Base-by-base conservation (phyloP, 2,888 invertebrate genomes). In the Sesia apiformis region DNA sequence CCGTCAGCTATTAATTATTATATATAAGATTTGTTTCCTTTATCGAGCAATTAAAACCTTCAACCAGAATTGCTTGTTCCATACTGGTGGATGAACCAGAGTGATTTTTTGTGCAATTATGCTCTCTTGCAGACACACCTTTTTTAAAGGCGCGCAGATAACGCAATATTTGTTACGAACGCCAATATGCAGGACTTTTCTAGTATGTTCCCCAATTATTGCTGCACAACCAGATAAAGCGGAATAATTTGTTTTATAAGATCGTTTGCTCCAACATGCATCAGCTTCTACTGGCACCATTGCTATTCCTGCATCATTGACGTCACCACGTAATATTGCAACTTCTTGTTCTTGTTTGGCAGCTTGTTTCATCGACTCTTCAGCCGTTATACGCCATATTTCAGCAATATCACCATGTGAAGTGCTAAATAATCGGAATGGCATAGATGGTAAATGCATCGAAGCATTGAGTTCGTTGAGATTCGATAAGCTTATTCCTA, bases 141-240 rank as follows among this genome's bases (percentile, higher is more conserved):
- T 58, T 59, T 23, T 38, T 40, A 39, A 3, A 38, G 23, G 56
- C 57, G 4, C 55, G 53, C 63, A 63, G 23, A 59, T 59, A 5
- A 58, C 56, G 40, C 63, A 62, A 56, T 63, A 58, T 61, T 62
- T 62, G 40, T 62, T 60, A 4, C 54, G 52, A 3, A 60, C 61
- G 4, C 54, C 60, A 39, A 61, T 58, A 51, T 61, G 49, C 8
- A 64, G 52, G 0, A 64, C 59, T 56, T 61, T 62, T 39, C 59
- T 57, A 38, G 57, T 58, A 42, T 59, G 7, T 49, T 59, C 55
- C 40, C 59, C 63, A 39, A 62, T 61, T 23, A 62, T 64, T 4
- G 62, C 61, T 53, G 61, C 59, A 51, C 46, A 52, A 39, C 60
- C 62, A 54, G 64, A 62, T 23, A 58, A 43, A 4, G 61, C 62